Evolutionary conservation across 2,888 invertebrate genomes (phyloP).

Genomic region (Micoletzkya japonica): DNA sequence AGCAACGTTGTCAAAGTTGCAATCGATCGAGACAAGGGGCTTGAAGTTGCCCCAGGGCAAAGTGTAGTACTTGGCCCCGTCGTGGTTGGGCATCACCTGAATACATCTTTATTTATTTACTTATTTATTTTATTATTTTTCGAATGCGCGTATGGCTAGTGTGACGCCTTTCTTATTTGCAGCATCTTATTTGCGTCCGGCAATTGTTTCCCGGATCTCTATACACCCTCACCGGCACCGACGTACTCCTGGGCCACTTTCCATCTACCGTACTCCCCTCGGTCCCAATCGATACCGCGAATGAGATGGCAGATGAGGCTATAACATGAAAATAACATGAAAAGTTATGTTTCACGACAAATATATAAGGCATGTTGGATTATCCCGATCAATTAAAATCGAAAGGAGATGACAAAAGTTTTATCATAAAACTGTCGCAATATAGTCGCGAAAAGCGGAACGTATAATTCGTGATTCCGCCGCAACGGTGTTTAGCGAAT

Average conservation of each 20-base stretch:
- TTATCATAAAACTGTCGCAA: too few species aligned
- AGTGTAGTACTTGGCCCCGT: conserved; percentile 48
- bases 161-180: neutral
- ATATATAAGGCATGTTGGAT: too few species aligned
- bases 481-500: too few species aligned
- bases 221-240: conserved; percentile 37
- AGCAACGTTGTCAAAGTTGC: conserved; percentile 48
- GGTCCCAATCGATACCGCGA: conserved; percentile 41
- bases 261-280: conserved; percentile 31
- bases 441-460: too few species aligned
- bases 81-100: conserved; percentile 53
- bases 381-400: too few species aligned
- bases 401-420: too few species aligned
- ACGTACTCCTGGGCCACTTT: conserved; percentile 32
- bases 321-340: too few species aligned
- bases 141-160: neutral
- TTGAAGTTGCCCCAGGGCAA: conserved; percentile 62
- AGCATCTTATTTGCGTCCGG: too few species aligned
- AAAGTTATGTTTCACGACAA: too few species aligned
- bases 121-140: neutral
- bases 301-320: conserved; percentile 22
- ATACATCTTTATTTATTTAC: neutral
- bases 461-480: too few species aligned
- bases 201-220: too few species aligned
- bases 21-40: conserved; percentile 48